Percentiles rank a stretch among this genome's conserved stretches.
phyloP scores from a whole-genome alignment of 53 echinoderm and acorn worm genomes.

The Holothuria scabra region DNA sequence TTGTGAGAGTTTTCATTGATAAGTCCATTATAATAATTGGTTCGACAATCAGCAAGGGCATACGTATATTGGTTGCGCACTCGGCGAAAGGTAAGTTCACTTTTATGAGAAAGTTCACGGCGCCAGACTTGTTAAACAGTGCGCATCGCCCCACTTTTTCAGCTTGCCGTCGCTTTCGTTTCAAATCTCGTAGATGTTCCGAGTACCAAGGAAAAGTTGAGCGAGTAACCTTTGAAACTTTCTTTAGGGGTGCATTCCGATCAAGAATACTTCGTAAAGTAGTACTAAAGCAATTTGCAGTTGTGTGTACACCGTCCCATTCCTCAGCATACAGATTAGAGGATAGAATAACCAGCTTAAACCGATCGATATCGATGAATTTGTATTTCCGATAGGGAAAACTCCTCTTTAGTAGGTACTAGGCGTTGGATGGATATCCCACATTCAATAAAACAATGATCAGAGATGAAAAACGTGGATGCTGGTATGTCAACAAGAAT shows the following conservation, averaged over 20 bases:
- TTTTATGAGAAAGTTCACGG: too few relatives aligned
- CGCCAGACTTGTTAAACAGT: too few relatives aligned
- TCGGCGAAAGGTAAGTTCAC: too few relatives aligned
- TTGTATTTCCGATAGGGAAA: not conserved
- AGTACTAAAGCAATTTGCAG: not conserved
- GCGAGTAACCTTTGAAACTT: not conserved
- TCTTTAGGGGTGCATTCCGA: conserved; percentile 2
- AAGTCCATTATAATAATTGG: too few relatives aligned
- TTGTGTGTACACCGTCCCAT: not conserved
- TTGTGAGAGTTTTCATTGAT: too few relatives aligned
- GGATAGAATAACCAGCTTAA: too few relatives aligned
- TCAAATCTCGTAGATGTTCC: not conserved
- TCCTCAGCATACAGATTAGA: not conserved
- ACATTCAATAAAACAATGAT: too few relatives aligned
- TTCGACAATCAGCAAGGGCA: too few relatives aligned
- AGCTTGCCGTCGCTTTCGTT: not conserved
- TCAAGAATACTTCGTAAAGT: conserved; percentile 10
- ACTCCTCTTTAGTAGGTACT: not conserved
- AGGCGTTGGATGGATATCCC: not conserved
- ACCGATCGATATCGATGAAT: too few relatives aligned
- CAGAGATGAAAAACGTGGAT: not conserved
- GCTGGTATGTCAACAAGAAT: not conserved
- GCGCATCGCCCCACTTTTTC: too few relatives aligned
- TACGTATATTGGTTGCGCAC: too few relatives aligned
- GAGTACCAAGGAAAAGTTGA: not conserved